These are phyloP conservation scores for Aspiorhynchus laticeps DNA, from an alignment of 2,113 vertebrate species.

Conservation along the genomic window DNA sequence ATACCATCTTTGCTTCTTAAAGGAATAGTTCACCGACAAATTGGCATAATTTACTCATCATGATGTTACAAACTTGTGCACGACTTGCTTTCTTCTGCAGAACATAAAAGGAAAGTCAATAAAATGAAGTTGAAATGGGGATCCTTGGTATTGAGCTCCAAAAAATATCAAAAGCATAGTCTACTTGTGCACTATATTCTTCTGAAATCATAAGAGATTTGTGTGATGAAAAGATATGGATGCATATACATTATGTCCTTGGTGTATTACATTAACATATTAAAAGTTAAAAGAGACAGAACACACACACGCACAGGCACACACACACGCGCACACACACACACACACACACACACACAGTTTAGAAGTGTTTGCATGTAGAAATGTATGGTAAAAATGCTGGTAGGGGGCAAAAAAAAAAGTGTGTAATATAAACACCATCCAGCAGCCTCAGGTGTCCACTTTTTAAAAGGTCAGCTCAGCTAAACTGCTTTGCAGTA, in stretches of 20 bases:
- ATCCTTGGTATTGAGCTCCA: background rate
- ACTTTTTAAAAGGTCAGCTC: slow-evolving; percentile 18
- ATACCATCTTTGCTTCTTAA: background rate
- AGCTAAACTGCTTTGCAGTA: background rate
- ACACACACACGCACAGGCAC: background rate
- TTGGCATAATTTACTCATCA: background rate
- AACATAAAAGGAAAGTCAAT: background rate
- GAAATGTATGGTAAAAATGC: background rate
- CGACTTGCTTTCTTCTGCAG: background rate
- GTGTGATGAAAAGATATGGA: background rate
- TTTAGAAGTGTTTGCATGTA: background rate
- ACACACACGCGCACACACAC: no score
- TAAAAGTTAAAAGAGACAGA: background rate
- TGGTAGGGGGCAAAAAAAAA: background rate
- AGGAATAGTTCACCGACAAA: background rate
- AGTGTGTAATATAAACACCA: background rate
- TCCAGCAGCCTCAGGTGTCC: slow-evolving; percentile 4
- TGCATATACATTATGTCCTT: background rate
- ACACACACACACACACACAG: background rate
- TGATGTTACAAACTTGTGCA: background rate
- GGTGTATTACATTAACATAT: background rate
- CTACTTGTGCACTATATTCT: background rate
- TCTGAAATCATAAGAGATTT: background rate
- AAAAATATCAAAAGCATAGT: background rate
- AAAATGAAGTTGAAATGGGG: background rate